These are phyloP conservation scores for Trididemnum miniatum DNA, from an alignment of 23 tunicate species.

Conservation along the genomic window DNA sequence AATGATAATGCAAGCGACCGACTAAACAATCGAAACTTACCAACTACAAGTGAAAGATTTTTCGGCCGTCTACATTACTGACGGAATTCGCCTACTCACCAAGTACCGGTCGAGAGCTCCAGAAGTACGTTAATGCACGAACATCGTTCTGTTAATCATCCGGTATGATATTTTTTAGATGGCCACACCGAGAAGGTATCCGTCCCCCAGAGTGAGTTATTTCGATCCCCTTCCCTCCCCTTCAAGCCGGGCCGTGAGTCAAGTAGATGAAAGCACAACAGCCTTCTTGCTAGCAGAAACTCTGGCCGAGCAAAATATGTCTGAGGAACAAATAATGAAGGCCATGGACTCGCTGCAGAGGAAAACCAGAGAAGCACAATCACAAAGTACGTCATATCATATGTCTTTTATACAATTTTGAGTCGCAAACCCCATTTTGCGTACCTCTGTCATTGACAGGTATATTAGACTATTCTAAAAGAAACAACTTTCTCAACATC, in stretches of 20 bases:
- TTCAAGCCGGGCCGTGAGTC: slow-evolving; percentile 32
- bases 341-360: slow-evolving; percentile 81
- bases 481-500: too few relatives aligned
- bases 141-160: too few relatives aligned
- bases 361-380: slow-evolving; percentile 57
- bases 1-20: too few relatives aligned
- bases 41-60: too few relatives aligned
- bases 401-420: too few relatives aligned
- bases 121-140: too few relatives aligned
- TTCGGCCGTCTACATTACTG: not conserved
- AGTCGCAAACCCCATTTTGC: too few relatives aligned
- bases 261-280: slow-evolving; percentile 63
- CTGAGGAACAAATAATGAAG: slow-evolving; percentile 79
- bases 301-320: slow-evolving; percentile 81
- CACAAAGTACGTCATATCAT: too few relatives aligned
- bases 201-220: slow-evolving; percentile 18
- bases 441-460: too few relatives aligned
- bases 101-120: not conserved
- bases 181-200: not conserved
- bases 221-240: slow-evolving; percentile 40
- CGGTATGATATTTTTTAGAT: not conserved
- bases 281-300: slow-evolving; percentile 79
- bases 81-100: not conserved
- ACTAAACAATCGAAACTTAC: too few relatives aligned
- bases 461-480: too few relatives aligned